A percentile compares a stretch with the other conserved stretches of the same genome.
These are phyloP conservation scores for Agriotes lineatus DNA, from an alignment of 2,888 invertebrate genomes.

Conservation along the genomic window DNA sequence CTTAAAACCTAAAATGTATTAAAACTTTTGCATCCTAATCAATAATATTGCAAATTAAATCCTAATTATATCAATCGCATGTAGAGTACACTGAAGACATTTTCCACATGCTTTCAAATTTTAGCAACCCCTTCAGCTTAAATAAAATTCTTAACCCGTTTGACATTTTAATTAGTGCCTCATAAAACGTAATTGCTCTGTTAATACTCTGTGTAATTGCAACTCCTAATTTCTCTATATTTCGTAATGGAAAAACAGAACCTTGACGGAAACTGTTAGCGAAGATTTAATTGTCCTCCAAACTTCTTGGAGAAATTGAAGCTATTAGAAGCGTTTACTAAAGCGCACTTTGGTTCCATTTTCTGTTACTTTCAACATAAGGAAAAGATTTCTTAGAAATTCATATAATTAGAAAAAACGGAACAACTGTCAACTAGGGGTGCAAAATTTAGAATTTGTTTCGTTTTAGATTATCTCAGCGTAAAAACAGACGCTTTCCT, in stretches of 20 bases:
- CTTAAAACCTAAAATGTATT: too few relatives aligned
- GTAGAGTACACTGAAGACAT: too few relatives aligned
- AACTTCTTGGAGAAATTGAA: slow-evolving; percentile 27
- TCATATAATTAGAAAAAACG: background rate
- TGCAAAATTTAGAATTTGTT: background rate
- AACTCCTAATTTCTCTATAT: background rate
- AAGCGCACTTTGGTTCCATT: background rate
- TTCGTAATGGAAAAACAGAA: background rate
- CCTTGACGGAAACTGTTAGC: background rate
- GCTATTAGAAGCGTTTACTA: background rate
- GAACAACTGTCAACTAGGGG: background rate
- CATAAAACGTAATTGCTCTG: background rate
- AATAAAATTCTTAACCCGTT: background rate
- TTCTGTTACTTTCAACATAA: background rate
- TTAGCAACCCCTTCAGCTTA: background rate
- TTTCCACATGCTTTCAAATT: too few relatives aligned
- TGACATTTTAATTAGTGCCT: background rate
- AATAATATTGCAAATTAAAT: too few relatives aligned
- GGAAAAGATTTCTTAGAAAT: background rate
- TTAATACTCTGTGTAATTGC: background rate
- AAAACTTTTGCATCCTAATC: too few relatives aligned
- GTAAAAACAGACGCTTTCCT: too few relatives aligned
- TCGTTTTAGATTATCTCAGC: too few relatives aligned
- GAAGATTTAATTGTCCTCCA: slow-evolving; percentile 17
- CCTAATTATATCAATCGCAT: too few relatives aligned